These are phyloP conservation scores for Metaphire vulgaris DNA, from an alignment of 1,140 invertebrate genomes.

Conservation along the genomic window DNA sequence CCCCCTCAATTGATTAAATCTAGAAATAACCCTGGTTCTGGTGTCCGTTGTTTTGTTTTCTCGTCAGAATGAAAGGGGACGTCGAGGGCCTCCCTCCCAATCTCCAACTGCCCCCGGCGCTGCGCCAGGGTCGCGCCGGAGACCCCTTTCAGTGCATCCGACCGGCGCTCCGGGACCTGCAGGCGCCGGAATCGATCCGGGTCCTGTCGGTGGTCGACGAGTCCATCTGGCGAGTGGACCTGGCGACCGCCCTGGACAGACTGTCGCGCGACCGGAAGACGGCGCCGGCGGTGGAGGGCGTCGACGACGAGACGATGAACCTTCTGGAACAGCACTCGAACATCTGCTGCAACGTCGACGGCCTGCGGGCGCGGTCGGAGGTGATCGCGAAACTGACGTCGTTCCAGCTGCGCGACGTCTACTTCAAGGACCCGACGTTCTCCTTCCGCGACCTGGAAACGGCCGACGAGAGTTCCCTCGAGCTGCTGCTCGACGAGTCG, in stretches of 20 bases:
- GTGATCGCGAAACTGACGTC: background rate
- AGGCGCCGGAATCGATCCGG: background rate
- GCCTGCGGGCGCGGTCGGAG: background rate
- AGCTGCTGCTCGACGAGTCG: background rate
- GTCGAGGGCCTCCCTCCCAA: background rate
- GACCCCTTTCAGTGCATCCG: background rate
- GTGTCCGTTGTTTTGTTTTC: too few relatives aligned
- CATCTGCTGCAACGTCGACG: background rate
- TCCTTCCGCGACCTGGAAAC: background rate
- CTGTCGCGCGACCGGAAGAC: background rate
- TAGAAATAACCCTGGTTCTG: too few relatives aligned
- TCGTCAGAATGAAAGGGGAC: background rate
- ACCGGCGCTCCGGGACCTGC: background rate
- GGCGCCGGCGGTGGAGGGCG: background rate
- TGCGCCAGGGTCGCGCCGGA: background rate
- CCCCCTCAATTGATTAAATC: too few relatives aligned
- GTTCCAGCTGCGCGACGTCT: background rate
- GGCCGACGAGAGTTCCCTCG: background rate
- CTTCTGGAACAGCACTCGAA: background rate
- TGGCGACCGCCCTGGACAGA: background rate
- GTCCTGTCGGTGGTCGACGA: background rate
- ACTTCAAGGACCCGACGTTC: background rate
- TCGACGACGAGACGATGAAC: background rate
- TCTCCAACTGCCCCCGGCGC: background rate
- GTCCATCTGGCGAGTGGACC: background rate